Percentiles rank a stretch among this genome's conserved stretches.
phyloP scores from a whole-genome alignment of 2,797 vertebrate species.

The Scyliorhinus canicula region DNA sequence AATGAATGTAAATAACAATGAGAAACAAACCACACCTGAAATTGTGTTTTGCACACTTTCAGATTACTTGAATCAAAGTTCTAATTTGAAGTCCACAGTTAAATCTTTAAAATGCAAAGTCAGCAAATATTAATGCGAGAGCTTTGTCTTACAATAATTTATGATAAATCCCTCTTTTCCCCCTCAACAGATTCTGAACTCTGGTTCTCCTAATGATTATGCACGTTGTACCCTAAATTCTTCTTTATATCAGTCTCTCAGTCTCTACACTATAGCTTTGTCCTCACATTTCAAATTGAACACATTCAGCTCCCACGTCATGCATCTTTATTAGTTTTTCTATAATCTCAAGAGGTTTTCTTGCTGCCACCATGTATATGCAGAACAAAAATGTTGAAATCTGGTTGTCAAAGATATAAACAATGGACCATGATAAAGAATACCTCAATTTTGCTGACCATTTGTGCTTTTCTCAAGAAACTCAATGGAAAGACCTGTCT shows the following conservation, averaged over 20 bases:
- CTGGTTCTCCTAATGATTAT: background rate
- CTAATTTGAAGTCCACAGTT: background rate
- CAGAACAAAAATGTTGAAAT: background rate
- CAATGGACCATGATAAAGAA: background rate
- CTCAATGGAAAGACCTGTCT: background rate
- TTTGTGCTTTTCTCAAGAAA: constrained; percentile 41
- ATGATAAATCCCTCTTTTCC: background rate
- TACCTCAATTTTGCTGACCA: constrained; percentile 40
- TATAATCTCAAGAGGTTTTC: background rate
- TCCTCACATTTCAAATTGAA: background rate
- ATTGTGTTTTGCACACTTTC: too few relatives aligned
- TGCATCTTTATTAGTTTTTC: background rate
- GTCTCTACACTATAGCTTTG: too few relatives aligned
- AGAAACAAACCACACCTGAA: background rate
- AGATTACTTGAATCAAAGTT: background rate
- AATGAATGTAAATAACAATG: background rate
- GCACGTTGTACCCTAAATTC: background rate
- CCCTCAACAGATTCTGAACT: background rate
- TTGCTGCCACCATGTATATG: background rate
- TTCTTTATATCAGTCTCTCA: background rate
- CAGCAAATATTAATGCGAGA: background rate
- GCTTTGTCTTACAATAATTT: background rate
- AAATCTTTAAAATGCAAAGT: background rate
- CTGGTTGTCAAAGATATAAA: background rate
- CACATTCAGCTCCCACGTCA: background rate